Evolutionary conservation across 2,797 vertebrate species (phyloP).

Genomic region (Lindbergichthys nudifrons): DNA sequence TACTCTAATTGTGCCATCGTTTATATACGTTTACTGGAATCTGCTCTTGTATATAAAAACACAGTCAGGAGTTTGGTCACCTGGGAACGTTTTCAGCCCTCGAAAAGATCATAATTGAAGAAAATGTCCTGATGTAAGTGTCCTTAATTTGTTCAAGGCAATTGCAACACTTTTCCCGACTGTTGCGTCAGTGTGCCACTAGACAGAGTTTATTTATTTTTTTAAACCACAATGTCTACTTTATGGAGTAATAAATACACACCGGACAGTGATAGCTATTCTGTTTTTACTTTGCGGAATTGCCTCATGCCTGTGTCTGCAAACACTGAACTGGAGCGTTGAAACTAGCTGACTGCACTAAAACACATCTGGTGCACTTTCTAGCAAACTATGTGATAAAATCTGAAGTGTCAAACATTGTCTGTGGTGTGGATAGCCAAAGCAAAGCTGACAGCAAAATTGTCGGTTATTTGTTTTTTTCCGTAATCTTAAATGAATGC

Average conservation of each 20-base stretch:
- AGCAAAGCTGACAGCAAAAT: constrained; percentile 44
- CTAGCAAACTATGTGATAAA: constrained; percentile 40
- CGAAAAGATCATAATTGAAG: constrained; percentile 47
- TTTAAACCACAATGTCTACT: constrained; percentile 58
- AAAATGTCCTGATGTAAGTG: constrained; percentile 57
- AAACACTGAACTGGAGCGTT: constrained; percentile 48
- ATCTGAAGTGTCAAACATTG: constrained; percentile 41
- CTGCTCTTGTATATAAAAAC: constrained; percentile 26
- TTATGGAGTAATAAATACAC: constrained; percentile 47
- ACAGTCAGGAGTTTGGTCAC: constrained; percentile 25
- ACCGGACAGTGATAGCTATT: constrained; percentile 51
- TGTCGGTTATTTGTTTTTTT: constrained; percentile 42
- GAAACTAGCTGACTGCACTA: constrained; percentile 68
- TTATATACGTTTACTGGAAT: constrained; percentile 38
- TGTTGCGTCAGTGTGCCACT: constrained; percentile 76
- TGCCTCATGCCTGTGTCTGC: constrained; percentile 65
- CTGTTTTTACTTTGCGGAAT: constrained; percentile 58
- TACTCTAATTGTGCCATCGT: constrained; percentile 35
- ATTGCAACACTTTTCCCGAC: constrained; percentile 65
- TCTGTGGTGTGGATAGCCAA: constrained; percentile 28
- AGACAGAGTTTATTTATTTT: constrained; percentile 33
- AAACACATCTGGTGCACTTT: constrained; percentile 56
- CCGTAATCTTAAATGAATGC: constrained; percentile 53
- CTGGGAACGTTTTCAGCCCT: constrained; percentile 34
- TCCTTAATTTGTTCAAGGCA: constrained; percentile 66